Evolutionary conservation across 2,797 vertebrate species (phyloP).

Genomic region (Acipenser oxyrinchus): DNA sequence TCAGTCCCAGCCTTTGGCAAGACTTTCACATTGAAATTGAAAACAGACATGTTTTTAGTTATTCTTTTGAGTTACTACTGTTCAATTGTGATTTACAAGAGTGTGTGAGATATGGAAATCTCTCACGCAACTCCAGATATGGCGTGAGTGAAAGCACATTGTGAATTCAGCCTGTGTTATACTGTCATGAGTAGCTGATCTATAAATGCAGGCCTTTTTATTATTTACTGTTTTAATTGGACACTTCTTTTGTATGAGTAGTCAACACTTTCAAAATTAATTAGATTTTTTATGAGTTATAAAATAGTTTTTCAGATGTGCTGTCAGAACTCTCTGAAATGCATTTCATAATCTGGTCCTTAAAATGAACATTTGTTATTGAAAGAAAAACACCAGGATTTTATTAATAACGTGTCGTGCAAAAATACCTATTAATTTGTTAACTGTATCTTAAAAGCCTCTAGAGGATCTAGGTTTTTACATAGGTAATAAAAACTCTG

Average conservation of each 20-base stretch:
- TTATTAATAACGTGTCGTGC: background rate
- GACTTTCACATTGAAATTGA: constrained; percentile 65
- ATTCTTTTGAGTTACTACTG: constrained; percentile 80
- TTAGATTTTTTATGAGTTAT: too few relatives aligned
- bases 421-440: constrained; percentile 4
- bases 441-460: background rate
- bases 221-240: constrained; percentile 36
- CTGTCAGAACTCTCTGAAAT: background rate
- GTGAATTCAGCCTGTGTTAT: constrained; percentile 49
- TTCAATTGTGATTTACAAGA: constrained; percentile 82
- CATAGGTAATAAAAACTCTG: background rate
- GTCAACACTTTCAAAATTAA: too few relatives aligned
- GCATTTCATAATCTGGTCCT: background rate
- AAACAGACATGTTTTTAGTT: constrained; percentile 83
- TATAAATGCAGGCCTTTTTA: constrained; percentile 46
- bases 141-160: constrained; percentile 70
- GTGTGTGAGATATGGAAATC: constrained; percentile 74
- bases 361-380: background rate
- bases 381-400: background rate
- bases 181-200: constrained; percentile 43
- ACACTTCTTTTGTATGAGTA: constrained; percentile 21
- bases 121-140: constrained; percentile 77
- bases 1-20: constrained; percentile 73
- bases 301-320: background rate
- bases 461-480: background rate